Evolutionary conservation across 2,888 invertebrate species (phyloP), one percentile per base, ranked within the genome.

Genomic region (Dasysyrphus tricinctus): DNA sequence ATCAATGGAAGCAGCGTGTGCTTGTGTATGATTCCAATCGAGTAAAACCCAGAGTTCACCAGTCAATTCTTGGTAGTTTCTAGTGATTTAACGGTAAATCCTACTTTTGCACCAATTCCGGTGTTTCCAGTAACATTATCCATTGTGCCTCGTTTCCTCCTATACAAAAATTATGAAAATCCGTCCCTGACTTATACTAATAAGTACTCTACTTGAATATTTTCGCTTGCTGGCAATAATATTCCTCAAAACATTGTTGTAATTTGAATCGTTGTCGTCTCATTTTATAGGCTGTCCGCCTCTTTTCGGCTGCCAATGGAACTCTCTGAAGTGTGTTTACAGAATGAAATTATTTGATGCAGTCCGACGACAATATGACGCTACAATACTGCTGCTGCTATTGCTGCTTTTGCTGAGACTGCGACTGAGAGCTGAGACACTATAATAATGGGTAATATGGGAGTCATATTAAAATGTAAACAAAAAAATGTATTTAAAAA

Each of bases 381-480:
- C 81, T 81, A 63, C n/a, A n/a, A n/a, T n/a, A n/a, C 61, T 51
- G 24, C 3, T 24, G 24, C 24, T 32, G 72, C 29, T 12, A 16
- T n/a, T 37, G 77, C 32, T 12, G 19, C 49, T 61, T 29, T 47
- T 54, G 39, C 63, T 32, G 32, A 1, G 2, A 37, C 56, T 74
- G 24, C 24, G 2, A 24, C 3, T 2, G 24, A 24, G 54, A 59
- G 61, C 78, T 16, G 47, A 47, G 47, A 75, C 74, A 16, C 42
- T 44, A 65, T 65, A 77, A 65, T 65, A 77, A 86, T 69, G 69
- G 81, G 78, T 81, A 81, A 86, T 67, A 67, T 86, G 82, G 74
- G 56, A 82, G 75, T 75, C 82, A 78, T 78, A 86, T 81, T 75
- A 72, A 82, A 75, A 79, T 86, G 86, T 82, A 86, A 86, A 86